A percentile compares a stretch with the other conserved stretches of the same genome.
phyloP scores from a whole-genome alignment of 2,113 vertebrate species.

The cattle (Bos taurus) region ARS-UCD2.0 NC_037347.1:38352501-38353000 shows the following conservation, averaged over 20 bases:
- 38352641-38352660: conserved; percentile 38
- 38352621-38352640: conserved; percentile 45
- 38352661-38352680: not conserved
- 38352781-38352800: not conserved
- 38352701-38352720: not conserved
- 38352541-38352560: conserved; percentile 58
- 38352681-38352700: not conserved
- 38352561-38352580: conserved; percentile 48
- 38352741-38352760: not conserved
- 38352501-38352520: conserved; percentile 56
- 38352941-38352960: not conserved
- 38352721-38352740: not conserved
- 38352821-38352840: not conserved
- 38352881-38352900: not conserved
- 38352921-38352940: not conserved
- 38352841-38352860: not conserved
- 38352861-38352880: not conserved
- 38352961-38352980: not conserved
- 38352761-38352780: not conserved
- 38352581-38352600: conserved; percentile 70
- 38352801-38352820: not conserved
- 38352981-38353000: not conserved
- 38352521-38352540: conserved; percentile 33
- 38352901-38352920: not conserved
- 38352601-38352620: conserved; percentile 56